A percentile compares a stretch with the other conserved stretches of the same genome.
Conservation (phyloP, 2,113 vertebrate genomes). For the Colinus virginianus region DNA sequence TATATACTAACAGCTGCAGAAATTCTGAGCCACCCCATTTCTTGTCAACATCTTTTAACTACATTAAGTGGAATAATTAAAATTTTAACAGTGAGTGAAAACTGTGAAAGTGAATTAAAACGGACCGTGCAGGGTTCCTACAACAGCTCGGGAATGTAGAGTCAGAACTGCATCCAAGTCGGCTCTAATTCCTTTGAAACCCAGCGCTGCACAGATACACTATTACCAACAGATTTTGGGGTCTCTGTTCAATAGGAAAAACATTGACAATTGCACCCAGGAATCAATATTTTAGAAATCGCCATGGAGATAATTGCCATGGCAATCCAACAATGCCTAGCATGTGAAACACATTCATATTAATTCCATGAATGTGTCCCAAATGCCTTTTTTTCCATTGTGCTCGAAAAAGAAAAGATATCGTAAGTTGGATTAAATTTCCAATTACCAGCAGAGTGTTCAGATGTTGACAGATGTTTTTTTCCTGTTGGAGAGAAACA, state of each 20-base stretch:
- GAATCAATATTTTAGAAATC: background rate
- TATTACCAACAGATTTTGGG: background rate
- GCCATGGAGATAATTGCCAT: background rate
- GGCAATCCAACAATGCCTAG: background rate
- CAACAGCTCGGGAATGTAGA: background rate
- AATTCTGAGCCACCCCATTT: background rate
- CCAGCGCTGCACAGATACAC: background rate
- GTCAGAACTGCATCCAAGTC: background rate
- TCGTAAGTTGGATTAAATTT: background rate
- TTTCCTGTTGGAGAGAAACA: slow-evolving; percentile 26
- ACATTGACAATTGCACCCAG: background rate
- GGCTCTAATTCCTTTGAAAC: background rate
- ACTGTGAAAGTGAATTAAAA: background rate
- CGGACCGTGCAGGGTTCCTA: background rate
- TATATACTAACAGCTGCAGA: background rate
- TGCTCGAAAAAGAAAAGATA: background rate
- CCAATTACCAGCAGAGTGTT: background rate
- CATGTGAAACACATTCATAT: background rate
- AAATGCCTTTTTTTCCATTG: background rate
- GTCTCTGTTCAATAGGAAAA: background rate
- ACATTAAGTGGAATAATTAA: background rate
- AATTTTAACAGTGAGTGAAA: background rate
- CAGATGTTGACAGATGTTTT: background rate
- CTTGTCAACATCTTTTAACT: background rate
- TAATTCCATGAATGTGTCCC: background rate